Evolutionary conservation across 2,113 vertebrate species (phyloP).

Genomic region (Pongo pygmaeus): DNA sequence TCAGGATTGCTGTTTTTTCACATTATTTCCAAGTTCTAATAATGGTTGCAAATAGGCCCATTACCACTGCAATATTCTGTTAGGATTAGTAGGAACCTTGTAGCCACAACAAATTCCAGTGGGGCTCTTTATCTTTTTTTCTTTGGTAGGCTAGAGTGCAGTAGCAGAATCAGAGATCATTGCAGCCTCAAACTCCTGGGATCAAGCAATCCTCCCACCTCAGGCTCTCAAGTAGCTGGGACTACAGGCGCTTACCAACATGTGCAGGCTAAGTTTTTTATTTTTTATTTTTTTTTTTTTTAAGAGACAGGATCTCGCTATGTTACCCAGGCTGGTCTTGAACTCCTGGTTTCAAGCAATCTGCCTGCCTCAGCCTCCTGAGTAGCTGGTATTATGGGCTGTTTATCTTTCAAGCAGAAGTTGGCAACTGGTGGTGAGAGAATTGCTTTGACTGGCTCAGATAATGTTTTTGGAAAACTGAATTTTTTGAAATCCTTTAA

Average conservation of each 20-base stretch:
- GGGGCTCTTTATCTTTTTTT: neutral
- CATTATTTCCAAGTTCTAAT: slow-evolving; percentile 60
- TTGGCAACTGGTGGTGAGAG: neutral
- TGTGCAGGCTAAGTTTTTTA: neutral
- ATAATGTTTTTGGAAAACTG: neutral
- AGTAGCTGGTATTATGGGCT: neutral
- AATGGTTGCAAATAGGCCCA: neutral
- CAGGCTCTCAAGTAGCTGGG: neutral
- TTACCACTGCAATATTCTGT: neutral
- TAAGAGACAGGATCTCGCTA: neutral
- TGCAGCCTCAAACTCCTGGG: neutral
- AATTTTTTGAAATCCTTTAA: slow-evolving; percentile 7
- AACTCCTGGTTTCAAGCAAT: neutral
- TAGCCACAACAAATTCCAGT: neutral
- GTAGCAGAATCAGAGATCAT: neutral
- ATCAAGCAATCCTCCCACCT: neutral
- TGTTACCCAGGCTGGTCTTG: neutral
- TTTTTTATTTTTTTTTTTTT: neutral
- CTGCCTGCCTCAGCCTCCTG: neutral
- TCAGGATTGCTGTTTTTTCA: slow-evolving; percentile 76
- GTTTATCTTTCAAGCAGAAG: neutral
- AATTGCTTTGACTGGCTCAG: neutral
- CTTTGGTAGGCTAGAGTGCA: neutral
- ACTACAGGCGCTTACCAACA: neutral
- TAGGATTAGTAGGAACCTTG: neutral